Conservation (phyloP, 2,888 invertebrate species). For the Ochropacha duplaris region DNA sequence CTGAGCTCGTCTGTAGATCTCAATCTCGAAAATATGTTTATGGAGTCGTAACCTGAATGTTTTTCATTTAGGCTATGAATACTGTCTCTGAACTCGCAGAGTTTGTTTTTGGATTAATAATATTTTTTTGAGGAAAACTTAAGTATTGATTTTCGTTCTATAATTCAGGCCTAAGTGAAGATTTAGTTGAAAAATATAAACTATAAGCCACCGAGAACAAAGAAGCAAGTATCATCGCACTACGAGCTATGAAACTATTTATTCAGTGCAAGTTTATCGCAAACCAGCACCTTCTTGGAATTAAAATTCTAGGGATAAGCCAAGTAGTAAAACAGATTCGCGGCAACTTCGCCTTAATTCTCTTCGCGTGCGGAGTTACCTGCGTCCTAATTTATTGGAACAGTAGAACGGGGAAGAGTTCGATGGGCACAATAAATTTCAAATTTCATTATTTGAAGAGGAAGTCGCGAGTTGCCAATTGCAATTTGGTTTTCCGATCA, state of each 20-base stretch:
- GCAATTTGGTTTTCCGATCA: slow-evolving; percentile 77
- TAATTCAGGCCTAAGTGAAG: too few relatives aligned
- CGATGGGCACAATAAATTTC: slow-evolving; percentile 77
- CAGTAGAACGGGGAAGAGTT: slow-evolving; percentile 57
- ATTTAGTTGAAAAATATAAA: too few relatives aligned
- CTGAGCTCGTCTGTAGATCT: too few relatives aligned
- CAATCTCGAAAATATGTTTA: too few relatives aligned
- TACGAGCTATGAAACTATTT: background rate
- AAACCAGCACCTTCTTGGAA: slow-evolving; percentile 32
- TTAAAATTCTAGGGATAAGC: slow-evolving; percentile 41
- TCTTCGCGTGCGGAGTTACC: slow-evolving; percentile 49
- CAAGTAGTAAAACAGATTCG: slow-evolving; percentile 44
- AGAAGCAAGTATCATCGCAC: background rate
- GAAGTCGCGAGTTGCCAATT: slow-evolving; percentile 76
- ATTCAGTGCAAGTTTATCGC: slow-evolving; percentile 8
- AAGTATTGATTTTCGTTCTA: too few relatives aligned
- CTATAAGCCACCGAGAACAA: background rate
- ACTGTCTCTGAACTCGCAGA: too few relatives aligned
- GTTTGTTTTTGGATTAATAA: too few relatives aligned
- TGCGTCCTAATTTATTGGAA: slow-evolving; percentile 67
- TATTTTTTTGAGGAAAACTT: too few relatives aligned
- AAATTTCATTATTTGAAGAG: slow-evolving; percentile 81
- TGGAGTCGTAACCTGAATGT: too few relatives aligned
- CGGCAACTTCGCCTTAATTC: slow-evolving; percentile 47
- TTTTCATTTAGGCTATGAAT: too few relatives aligned